Base-by-base conservation (phyloP, 2,888 invertebrate species). In the Oeneis ivallda region DNA sequence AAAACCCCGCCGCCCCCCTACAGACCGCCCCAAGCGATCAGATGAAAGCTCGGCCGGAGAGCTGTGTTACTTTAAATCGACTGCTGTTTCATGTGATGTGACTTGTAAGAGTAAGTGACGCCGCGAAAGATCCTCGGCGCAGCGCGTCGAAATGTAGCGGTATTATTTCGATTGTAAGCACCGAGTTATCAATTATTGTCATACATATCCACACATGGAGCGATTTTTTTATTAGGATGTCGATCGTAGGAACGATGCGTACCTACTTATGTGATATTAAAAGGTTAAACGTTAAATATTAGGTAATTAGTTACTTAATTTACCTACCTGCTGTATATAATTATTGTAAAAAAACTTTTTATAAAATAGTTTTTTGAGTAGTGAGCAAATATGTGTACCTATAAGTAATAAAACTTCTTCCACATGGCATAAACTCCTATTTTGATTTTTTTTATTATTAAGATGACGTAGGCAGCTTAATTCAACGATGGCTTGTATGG, bases 251-350 rank as follows among this genome's bases (percentile, higher is more conserved):
- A 79, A 79, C 80, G 82, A 84, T 81, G 86, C 83, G 89, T 91
- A 90, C 88, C 89, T 89, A 89, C 88, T 89, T 89, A 89, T 91
- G 91, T 91, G 91, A 91, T 91, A 91, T 85, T 88, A 86, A 82
- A 78, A 77, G 81, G 80, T 78, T 80, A 82, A 84, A 69, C 8
- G 26, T 47, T 59, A 32, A 58, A 54, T 54, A 37, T 11, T 50
- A 26, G 41, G 56, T 82, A 80, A 75, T 82, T 85, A 84, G 82
- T 85, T 85, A 88, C 83, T 86, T 86, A 83, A 75, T 74, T 81
- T 80, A 80, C 79, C 81, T 78, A 77, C 77, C 78, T 73, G 72
- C 75, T 89, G 88, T 89, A 86, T 80, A 89, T 88, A 87, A 82
- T 78, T 78, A 77, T 76, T 63, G 56, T 68, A 66, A 59, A 64